Evolutionary conservation across 2,888 invertebrate genomes (phyloP).

Genomic region (Yponomeuta plumbellus): DNA sequence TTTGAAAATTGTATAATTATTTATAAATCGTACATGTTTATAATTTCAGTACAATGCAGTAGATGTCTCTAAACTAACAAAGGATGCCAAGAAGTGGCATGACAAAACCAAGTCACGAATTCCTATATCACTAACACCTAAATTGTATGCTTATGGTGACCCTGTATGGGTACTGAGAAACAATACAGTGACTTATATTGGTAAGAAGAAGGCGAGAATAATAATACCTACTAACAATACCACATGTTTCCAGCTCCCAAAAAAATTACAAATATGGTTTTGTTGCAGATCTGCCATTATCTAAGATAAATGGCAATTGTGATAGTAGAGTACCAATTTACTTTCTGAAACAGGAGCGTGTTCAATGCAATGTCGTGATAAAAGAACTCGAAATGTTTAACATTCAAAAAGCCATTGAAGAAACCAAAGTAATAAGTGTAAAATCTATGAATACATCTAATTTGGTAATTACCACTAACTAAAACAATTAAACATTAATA

Average conservation of each 20-base stretch:
- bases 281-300: slow-evolving; percentile 50
- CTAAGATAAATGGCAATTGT: slow-evolving; percentile 52
- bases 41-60: slow-evolving; percentile 34
- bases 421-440: slow-evolving; percentile 47
- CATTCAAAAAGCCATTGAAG: slow-evolving; percentile 41
- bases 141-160: slow-evolving; percentile 42
- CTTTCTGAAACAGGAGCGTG: slow-evolving; percentile 47
- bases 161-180: slow-evolving; percentile 54
- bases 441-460: slow-evolving; percentile 39
- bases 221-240: not conserved
- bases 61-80: slow-evolving; percentile 24
- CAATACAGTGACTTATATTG: slow-evolving; percentile 41
- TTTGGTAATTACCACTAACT: slow-evolving; percentile 38
- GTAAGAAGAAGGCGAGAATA: slow-evolving; percentile 21
- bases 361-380: slow-evolving; percentile 50
- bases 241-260: too few relatives aligned
- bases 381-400: slow-evolving; percentile 58
- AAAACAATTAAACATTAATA: not conserved
- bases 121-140: slow-evolving; percentile 36
- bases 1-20: too few relatives aligned
- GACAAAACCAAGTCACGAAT: slow-evolving; percentile 23
- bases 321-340: slow-evolving; percentile 42
- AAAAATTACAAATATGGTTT: not conserved
- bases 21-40: not conserved
- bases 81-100: slow-evolving; percentile 41